phyloP scores from a whole-genome alignment of 2,797 vertebrate genomes.

The Intellagama lesueurii region DNA sequence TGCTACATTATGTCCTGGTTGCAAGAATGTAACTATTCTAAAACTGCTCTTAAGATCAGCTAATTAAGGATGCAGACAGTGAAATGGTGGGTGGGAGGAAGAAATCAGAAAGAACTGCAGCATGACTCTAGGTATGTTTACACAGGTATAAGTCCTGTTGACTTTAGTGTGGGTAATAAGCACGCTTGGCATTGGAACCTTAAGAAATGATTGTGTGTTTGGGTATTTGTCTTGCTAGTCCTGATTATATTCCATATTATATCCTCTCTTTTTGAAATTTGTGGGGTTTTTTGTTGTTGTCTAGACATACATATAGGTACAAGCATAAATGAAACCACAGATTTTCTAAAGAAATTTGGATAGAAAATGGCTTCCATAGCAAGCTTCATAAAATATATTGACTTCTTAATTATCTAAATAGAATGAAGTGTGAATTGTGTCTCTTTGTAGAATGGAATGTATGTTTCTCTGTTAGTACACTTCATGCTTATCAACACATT shows the following conservation, averaged over 20 bases:
- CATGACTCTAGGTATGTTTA: background rate
- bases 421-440: background rate
- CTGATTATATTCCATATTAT: background rate
- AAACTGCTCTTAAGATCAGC: background rate
- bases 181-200: background rate
- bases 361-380: constrained; percentile 9
- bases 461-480: background rate
- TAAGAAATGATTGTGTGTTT: background rate
- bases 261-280: background rate
- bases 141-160: background rate
- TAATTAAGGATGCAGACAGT: background rate
- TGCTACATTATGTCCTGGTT: background rate
- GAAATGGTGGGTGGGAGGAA: background rate
- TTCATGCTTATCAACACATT: background rate
- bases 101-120: background rate
- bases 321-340: background rate
- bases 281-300: background rate
- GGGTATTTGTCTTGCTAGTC: too few species aligned
- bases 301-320: background rate
- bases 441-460: background rate
- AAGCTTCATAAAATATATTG: background rate
- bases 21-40: background rate
- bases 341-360: background rate
- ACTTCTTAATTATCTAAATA: background rate
- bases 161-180: background rate